phyloP scores from a whole-genome alignment of 2,888 invertebrate genomes.

The Laothoe populi region DNA sequence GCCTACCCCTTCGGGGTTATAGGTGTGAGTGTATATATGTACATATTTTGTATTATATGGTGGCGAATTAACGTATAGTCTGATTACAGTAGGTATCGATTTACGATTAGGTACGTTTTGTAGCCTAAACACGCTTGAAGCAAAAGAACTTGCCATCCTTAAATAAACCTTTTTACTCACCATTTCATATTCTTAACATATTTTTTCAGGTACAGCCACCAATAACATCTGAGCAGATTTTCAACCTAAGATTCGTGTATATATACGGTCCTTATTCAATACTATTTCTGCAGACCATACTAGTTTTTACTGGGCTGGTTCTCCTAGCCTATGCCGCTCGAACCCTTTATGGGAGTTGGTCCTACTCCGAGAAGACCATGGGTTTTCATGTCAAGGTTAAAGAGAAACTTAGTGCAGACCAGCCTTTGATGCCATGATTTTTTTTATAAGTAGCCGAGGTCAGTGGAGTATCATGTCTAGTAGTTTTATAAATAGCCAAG shows the following conservation, averaged over 20 bases:
- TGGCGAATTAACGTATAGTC: too few species aligned
- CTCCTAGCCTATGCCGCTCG: conserved; percentile 35
- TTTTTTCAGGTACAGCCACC: conserved; percentile 54
- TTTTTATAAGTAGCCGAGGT: background rate
- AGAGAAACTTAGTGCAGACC: conserved; percentile 25
- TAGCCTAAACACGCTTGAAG: too few species aligned
- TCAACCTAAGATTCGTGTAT: conserved; percentile 42
- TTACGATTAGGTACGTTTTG: too few species aligned
- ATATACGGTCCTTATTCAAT: conserved; percentile 44
- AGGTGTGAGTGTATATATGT: too few species aligned
- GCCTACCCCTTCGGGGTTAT: too few species aligned
- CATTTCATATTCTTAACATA: background rate
- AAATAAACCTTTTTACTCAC: too few species aligned
- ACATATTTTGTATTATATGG: too few species aligned
- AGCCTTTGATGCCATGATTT: conserved; percentile 34
- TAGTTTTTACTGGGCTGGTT: conserved; percentile 31
- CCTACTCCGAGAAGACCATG: conserved; percentile 32
- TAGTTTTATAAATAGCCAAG: background rate
- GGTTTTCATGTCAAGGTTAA: conserved; percentile 22
- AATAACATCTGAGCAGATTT: conserved; percentile 42
- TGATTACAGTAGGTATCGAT: too few species aligned
- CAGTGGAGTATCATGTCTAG: too few species aligned
- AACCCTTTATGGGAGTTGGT: conserved; percentile 33
- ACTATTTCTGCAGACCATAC: conserved; percentile 37
- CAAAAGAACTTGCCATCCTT: too few species aligned